Conservation (phyloP, 2,113 vertebrate species). For the Gopherus flavomarginatus region DNA sequence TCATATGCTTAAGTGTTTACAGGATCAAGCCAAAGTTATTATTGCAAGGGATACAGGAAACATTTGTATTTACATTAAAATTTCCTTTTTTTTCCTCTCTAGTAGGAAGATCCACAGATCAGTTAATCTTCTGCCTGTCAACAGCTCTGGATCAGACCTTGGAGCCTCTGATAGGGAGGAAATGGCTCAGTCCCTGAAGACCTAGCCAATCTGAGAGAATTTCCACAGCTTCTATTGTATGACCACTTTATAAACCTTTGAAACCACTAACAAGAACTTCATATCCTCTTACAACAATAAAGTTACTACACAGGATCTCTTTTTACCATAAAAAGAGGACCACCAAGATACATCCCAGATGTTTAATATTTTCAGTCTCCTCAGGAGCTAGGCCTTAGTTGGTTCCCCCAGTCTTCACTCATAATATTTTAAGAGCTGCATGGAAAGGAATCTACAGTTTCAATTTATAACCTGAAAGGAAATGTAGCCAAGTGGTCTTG, state of each 20-base stretch:
- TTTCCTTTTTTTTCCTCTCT: background rate
- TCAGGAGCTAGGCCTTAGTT: background rate
- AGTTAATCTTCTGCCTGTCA: background rate
- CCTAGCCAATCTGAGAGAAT: background rate
- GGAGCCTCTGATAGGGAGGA: background rate
- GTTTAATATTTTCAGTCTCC: background rate
- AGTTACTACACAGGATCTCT: background rate
- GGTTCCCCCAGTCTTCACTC: background rate
- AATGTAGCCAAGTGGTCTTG: background rate
- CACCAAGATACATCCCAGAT: background rate
- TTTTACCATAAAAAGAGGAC: background rate
- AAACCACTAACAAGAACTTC: background rate
- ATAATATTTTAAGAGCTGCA: background rate
- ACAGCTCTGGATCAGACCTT: slow-evolving; percentile 12
- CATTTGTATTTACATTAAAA: background rate
- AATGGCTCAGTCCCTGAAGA: background rate
- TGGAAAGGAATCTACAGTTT: background rate
- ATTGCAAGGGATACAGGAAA: background rate
- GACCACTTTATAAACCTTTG: background rate
- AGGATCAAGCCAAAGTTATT: background rate
- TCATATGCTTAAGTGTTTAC: background rate
- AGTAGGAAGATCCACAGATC: background rate
- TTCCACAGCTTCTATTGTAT: background rate
- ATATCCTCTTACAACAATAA: background rate
- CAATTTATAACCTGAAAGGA: background rate